phyloP scores from a whole-genome alignment of 2,113 vertebrate genomes.

The Phaethon lepturus region DNA sequence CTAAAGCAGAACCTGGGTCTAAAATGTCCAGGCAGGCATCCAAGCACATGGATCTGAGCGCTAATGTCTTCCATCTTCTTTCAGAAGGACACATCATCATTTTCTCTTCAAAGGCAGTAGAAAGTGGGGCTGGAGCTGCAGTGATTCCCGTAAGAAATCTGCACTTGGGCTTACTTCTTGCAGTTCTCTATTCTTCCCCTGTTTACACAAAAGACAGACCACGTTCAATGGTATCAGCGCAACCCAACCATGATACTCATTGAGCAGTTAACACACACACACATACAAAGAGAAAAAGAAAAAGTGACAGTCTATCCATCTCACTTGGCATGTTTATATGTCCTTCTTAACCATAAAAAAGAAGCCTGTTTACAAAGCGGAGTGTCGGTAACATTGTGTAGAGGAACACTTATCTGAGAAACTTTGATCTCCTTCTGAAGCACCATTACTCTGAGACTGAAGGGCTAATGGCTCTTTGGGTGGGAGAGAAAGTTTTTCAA shows the following conservation, averaged over 20 bases:
- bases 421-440: conserved; percentile 77
- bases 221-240: background rate
- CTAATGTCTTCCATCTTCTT: background rate
- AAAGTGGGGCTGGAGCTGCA: background rate
- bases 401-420: conserved; percentile 73
- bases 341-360: conserved; percentile 72
- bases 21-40: background rate
- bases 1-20: background rate
- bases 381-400: conserved; percentile 78
- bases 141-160: background rate
- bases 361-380: conserved; percentile 73
- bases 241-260: conserved; percentile 41
- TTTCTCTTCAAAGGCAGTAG: background rate
- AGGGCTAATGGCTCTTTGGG: conserved; percentile 39
- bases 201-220: conserved; percentile 53
- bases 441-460: conserved; percentile 62
- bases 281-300: conserved; percentile 54
- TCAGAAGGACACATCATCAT: background rate
- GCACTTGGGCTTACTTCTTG: background rate
- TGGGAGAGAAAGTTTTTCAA: conserved; percentile 42
- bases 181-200: background rate
- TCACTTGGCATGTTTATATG: conserved; percentile 76
- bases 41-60: background rate
- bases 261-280: background rate
- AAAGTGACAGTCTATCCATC: conserved; percentile 71